A percentile compares a stretch with the other conserved stretches of the same genome.
Evolutionary conservation across 2,888 invertebrate genomes (phyloP).

Genomic region (Cetonia aurata): DNA sequence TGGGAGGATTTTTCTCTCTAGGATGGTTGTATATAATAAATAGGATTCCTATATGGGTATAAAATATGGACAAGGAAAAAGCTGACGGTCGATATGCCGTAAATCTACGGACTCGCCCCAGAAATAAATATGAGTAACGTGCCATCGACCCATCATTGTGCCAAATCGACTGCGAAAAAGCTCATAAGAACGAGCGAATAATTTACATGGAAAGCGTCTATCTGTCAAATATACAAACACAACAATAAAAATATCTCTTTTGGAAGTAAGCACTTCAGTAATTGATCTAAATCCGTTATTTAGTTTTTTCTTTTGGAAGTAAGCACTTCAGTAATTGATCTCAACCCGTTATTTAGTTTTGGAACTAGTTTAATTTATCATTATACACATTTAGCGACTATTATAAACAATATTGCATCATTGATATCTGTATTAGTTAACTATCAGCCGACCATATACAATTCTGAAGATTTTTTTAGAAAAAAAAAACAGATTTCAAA

Average conservation of each 20-base stretch:
- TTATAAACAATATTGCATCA: too few species aligned
- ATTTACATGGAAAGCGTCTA: constrained; percentile 14
- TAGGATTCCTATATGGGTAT: constrained; percentile 22
- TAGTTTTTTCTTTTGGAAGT: too few species aligned
- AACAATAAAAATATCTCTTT: not conserved
- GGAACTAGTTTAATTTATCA: too few species aligned
- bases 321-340: too few species aligned
- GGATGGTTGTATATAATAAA: constrained; percentile 28
- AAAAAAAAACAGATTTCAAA: too few species aligned
- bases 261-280: too few species aligned
- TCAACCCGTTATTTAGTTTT: too few species aligned
- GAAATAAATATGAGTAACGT: constrained; percentile 39
- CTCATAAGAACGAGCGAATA: constrained; percentile 5
- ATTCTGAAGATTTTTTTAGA: too few species aligned
- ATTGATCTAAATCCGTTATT: too few species aligned
- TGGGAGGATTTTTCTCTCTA: constrained; percentile 7
- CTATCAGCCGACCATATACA: too few species aligned
- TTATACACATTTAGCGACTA: too few species aligned
- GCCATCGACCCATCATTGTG: constrained; percentile 29
- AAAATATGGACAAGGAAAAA: constrained; percentile 30
- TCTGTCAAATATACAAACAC: constrained; percentile 16
- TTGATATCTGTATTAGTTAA: too few species aligned
- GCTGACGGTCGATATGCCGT: constrained; percentile 33
- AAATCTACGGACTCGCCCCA: constrained; percentile 33
- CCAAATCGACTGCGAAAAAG: constrained; percentile 31